A percentile compares a stretch with the other conserved stretches of the same genome.
phyloP scores from a whole-genome alignment of 2,113 vertebrate species.

The Nycticryphes semicollaris region DNA sequence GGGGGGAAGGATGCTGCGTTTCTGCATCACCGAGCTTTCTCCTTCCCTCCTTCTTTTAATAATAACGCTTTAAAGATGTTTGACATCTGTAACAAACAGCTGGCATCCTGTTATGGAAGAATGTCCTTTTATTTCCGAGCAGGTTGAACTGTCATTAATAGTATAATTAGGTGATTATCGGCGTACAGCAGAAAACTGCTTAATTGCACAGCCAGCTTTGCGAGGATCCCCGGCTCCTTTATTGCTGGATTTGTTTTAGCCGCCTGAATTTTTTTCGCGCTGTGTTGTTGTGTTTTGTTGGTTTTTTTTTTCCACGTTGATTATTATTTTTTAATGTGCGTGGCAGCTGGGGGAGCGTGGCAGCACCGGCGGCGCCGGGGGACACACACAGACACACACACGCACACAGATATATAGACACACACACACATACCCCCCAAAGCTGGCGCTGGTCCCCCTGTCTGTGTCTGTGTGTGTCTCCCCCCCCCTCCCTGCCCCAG shows the following conservation, averaged over 20 bases:
- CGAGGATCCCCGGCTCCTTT: slow-evolving; percentile 72
- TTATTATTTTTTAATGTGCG: slow-evolving; percentile 62
- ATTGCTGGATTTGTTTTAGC: slow-evolving; percentile 77
- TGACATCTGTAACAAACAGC: slow-evolving; percentile 87
- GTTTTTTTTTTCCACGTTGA: slow-evolving; percentile 32
- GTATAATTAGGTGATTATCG: slow-evolving; percentile 88
- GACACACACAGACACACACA: not conserved
- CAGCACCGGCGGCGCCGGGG: not conserved
- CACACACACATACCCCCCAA: not conserved
- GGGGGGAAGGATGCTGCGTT: not conserved
- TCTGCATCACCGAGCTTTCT: slow-evolving; percentile 24
- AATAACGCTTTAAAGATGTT: slow-evolving; percentile 78
- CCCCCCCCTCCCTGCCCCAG: no score
- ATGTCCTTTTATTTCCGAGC: slow-evolving; percentile 82
- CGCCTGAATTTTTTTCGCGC: slow-evolving; percentile 67
- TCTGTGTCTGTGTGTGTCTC: not conserved
- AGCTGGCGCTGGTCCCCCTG: not conserved
- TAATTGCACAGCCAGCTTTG: slow-evolving; percentile 80
- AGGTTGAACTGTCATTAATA: slow-evolving; percentile 88
- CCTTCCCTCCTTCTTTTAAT: slow-evolving; percentile 58
- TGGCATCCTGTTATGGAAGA: slow-evolving; percentile 81
- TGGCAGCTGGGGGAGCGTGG: slow-evolving; percentile 66
- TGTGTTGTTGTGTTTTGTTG: slow-evolving; percentile 54
- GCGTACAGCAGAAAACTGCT: slow-evolving; percentile 81
- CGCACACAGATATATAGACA: not conserved